Percentiles rank a stretch among this genome's conserved stretches.
Evolutionary conservation across 2,113 vertebrate species (phyloP).

Genomic region (Columbina picui): DNA sequence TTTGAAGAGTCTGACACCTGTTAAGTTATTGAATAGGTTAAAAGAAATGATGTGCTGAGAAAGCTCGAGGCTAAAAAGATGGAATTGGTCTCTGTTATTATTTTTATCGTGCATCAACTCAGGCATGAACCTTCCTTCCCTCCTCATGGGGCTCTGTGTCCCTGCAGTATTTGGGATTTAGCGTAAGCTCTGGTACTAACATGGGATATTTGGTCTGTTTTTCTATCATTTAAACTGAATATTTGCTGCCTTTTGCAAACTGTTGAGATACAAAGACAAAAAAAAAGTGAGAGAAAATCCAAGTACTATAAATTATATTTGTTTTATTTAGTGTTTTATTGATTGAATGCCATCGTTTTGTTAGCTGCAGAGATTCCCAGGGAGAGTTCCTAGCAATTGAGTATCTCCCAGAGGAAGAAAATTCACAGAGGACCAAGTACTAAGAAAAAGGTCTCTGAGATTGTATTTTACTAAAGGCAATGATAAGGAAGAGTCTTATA

Average conservation of each 20-base stretch:
- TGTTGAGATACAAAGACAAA: not conserved
- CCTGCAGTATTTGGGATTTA: not conserved
- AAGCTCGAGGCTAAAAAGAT: not conserved
- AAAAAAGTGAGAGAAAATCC: not conserved
- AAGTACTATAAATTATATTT: not conserved
- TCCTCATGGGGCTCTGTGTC: not conserved
- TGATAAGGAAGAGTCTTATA: not conserved
- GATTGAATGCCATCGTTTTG: not conserved
- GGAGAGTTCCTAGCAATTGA: not conserved
- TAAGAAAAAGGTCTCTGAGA: not conserved
- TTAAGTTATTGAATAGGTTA: slow-evolving; percentile 1
- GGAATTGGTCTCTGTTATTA: not conserved
- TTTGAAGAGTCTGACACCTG: slow-evolving; percentile 32
- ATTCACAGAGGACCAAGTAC: not conserved
- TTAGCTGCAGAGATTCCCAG: not conserved
- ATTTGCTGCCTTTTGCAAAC: not conserved
- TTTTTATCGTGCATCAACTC: not conserved
- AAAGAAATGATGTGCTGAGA: not conserved
- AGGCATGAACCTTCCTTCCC: not conserved
- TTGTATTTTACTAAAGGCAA: not conserved
- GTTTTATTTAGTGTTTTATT: slow-evolving; percentile 17
- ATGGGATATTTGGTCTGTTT: not conserved
- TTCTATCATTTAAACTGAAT: not conserved
- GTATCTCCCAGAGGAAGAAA: not conserved
- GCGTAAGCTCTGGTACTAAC: not conserved